These are phyloP conservation scores for Tuberolachnus salignus DNA, from an alignment of 2,888 invertebrate genomes.

Conservation along the genomic window DNA sequence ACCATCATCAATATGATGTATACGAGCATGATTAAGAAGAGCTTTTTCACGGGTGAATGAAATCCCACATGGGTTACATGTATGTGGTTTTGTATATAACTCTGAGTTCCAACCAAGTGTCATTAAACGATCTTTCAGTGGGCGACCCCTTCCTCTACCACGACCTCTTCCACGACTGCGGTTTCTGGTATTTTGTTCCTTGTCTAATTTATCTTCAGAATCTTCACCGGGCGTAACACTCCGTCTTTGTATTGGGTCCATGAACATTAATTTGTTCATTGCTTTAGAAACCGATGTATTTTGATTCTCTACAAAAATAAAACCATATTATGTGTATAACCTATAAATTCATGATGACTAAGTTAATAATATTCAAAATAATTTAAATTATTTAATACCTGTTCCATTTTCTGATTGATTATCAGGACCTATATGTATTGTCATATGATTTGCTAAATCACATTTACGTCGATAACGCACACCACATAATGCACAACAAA, in stretches of 20 bases:
- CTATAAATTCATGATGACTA: too few relatives aligned
- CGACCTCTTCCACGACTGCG: constrained; percentile 46
- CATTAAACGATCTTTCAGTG: constrained; percentile 42
- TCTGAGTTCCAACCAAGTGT: constrained; percentile 49
- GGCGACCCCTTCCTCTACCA: constrained; percentile 45
- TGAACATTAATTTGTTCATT: constrained; percentile 52
- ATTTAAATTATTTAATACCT: background rate
- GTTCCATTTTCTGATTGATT: constrained; percentile 15
- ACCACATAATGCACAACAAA: constrained; percentile 78
- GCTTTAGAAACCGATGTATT: constrained; percentile 48
- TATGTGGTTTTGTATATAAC: constrained; percentile 67
- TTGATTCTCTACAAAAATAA: constrained; percentile 41
- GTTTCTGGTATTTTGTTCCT: constrained; percentile 19
- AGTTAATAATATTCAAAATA: background rate
- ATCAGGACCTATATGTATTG: constrained; percentile 64
- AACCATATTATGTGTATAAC: too few relatives aligned
- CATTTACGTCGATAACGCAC: constrained; percentile 79
- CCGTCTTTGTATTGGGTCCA: constrained; percentile 21
- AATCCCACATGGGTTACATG: constrained; percentile 77
- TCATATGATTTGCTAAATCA: constrained; percentile 82
- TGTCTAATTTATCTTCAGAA: constrained; percentile 20
- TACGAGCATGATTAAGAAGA: constrained; percentile 71
- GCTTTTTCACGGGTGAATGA: constrained; percentile 84
- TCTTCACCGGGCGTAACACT: constrained; percentile 42
- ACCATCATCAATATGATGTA: constrained; percentile 65